Conservation (phyloP, 2,888 invertebrate genomes). For the Phaonia tiefii region DNA sequence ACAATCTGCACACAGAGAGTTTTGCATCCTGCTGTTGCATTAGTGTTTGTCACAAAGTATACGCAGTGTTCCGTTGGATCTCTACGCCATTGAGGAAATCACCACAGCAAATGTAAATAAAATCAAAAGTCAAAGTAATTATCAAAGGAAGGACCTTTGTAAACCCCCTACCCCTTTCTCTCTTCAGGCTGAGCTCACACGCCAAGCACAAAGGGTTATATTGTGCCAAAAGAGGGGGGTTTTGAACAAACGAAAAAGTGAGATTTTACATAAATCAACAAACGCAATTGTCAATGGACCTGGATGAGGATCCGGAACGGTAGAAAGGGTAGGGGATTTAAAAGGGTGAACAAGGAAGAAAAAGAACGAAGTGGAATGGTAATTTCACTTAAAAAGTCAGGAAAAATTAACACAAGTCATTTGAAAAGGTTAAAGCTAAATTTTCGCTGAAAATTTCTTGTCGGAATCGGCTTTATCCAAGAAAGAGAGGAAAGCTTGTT, state of each 20-base stretch:
- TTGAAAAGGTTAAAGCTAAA: too few species aligned
- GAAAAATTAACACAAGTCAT: too few species aligned
- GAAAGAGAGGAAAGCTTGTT: too few species aligned
- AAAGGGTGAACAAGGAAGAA: background rate
- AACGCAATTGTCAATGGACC: conserved; percentile 27
- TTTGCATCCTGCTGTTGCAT: conserved; percentile 14
- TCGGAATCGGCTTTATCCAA: too few species aligned
- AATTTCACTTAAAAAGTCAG: too few species aligned
- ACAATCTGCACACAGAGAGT: background rate
- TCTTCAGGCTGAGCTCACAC: background rate
- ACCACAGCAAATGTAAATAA: conserved; percentile 54
- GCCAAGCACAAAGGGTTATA: background rate
- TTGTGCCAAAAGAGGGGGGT: background rate
- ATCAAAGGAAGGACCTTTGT: conserved; percentile 56
- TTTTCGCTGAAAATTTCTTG: too few species aligned
- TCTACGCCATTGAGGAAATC: background rate
- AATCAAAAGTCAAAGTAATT: conserved; percentile 62
- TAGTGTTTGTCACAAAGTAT: conserved; percentile 23
- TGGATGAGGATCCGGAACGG: background rate
- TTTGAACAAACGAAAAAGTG: conserved; percentile 23
- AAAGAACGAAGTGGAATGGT: too few species aligned
- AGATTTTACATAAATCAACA: conserved; percentile 17
- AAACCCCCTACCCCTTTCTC: background rate
- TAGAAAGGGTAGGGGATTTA: conserved; percentile 11
- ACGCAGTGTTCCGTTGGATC: background rate